A percentile compares a stretch with the other conserved stretches of the same genome.
phyloP scores from a whole-genome alignment of 2,113 vertebrate species.

The Australoheros scitulus region DNA sequence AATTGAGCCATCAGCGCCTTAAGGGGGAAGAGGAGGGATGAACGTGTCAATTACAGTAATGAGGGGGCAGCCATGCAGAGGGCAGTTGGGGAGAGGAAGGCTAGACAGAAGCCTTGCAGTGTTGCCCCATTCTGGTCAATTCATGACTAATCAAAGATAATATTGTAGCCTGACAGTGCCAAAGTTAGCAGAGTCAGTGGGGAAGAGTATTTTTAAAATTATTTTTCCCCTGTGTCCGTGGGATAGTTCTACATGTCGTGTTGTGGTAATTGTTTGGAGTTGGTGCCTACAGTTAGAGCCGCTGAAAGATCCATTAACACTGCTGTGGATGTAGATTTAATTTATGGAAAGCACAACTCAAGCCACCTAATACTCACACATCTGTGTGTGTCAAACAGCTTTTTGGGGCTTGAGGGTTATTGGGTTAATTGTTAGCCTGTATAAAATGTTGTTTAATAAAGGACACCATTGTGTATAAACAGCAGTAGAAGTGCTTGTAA shows the following conservation, averaged over 20 bases:
- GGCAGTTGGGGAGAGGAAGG: constrained; percentile 45
- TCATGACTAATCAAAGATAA: constrained; percentile 54
- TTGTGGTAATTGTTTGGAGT: constrained; percentile 37
- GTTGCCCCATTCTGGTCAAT: constrained; percentile 38
- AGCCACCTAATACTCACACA: neutral
- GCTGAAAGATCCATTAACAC: constrained; percentile 22
- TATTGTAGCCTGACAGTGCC: constrained; percentile 23
- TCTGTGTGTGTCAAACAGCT: neutral
- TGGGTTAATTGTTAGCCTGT: neutral
- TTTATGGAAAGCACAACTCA: constrained; percentile 9
- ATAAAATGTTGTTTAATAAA: constrained; percentile 17
- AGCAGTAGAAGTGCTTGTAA: neutral
- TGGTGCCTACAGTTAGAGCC: neutral
- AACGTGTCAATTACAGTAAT: constrained; percentile 77
- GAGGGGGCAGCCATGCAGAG: constrained; percentile 72
- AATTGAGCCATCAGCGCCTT: constrained; percentile 76
- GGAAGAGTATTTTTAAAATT: constrained; percentile 31
- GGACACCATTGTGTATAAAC: neutral
- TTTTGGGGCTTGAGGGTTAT: constrained; percentile 4
- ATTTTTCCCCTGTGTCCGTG: constrained; percentile 14
- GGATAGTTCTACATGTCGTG: constrained; percentile 12
- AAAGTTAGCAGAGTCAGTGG: constrained; percentile 18
- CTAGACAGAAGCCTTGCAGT: constrained; percentile 44
- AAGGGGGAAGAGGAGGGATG: constrained; percentile 65
- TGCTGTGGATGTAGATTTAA: constrained; percentile 18